Conservation (phyloP, 2,797 vertebrate genomes). For the Rhinatrema bivittatum region DNA sequence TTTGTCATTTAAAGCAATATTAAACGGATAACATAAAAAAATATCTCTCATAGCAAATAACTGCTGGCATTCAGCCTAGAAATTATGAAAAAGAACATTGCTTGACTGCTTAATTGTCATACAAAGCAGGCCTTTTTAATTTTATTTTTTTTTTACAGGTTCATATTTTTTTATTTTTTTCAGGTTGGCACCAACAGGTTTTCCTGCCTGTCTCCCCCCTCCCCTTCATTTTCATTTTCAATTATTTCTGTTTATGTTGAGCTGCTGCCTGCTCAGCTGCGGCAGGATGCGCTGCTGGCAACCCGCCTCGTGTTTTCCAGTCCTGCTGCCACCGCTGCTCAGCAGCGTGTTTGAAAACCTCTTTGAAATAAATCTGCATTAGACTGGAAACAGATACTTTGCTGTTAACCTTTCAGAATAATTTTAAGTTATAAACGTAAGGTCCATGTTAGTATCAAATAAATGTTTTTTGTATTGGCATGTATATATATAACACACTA, state of each 20-base stretch:
- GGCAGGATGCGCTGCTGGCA: slow-evolving; percentile 31
- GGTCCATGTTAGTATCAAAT: too few relatives aligned
- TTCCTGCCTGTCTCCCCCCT: slow-evolving; percentile 2
- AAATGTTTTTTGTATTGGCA: too few relatives aligned
- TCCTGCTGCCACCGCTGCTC: slow-evolving; percentile 33
- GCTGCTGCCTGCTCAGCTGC: slow-evolving; percentile 33
- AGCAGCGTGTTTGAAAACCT: slow-evolving; percentile 21
- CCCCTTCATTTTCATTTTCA: slow-evolving; percentile 27
- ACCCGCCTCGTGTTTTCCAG: slow-evolving; percentile 25
- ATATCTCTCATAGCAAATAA: too few relatives aligned
- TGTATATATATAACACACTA: too few relatives aligned
- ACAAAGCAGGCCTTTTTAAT: too few relatives aligned
- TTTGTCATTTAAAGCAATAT: too few relatives aligned
- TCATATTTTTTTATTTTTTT: not conserved
- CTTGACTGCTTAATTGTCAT: too few relatives aligned
- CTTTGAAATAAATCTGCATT: slow-evolving; percentile 35
- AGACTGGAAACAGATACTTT: slow-evolving; percentile 29
- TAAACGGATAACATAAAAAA: too few relatives aligned
- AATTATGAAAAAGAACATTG: too few relatives aligned
- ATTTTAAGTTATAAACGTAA: too few relatives aligned
- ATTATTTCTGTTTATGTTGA: slow-evolving; percentile 37
- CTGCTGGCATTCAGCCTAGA: too few relatives aligned
- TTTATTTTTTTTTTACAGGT: not conserved
- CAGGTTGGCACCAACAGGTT: not conserved
- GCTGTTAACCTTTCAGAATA: slow-evolving; percentile 31